Conservation (phyloP, 2,797 vertebrate genomes). For the Anabacerthia variegaticeps region DNA sequence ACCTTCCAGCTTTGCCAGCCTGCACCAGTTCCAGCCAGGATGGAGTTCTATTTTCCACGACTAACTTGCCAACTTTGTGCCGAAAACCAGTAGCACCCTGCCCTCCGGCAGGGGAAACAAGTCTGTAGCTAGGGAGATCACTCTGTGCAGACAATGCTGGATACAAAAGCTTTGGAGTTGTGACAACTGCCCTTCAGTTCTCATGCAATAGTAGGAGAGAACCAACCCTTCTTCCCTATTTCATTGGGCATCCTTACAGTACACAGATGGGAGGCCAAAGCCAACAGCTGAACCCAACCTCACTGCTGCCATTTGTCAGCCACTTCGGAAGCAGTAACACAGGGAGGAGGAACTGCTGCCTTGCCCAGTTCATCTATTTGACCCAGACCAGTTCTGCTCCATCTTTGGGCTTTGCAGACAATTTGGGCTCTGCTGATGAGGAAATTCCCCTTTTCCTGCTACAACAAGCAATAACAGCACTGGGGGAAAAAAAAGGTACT, state of each 20-base stretch:
- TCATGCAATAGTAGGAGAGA: slow-evolving; percentile 19
- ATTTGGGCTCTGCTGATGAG: not conserved
- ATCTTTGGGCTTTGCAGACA: not conserved
- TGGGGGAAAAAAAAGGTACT: not conserved
- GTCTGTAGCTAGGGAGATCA: slow-evolving; percentile 53
- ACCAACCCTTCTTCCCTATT: not conserved
- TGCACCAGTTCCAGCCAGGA: slow-evolving; percentile 49
- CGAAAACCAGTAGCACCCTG: slow-evolving; percentile 55
- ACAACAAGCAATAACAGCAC: not conserved
- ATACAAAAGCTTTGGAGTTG: slow-evolving; percentile 39
- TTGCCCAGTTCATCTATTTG: not conserved
- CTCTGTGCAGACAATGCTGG: slow-evolving; percentile 44
- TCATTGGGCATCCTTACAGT: not conserved
- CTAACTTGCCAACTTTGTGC: slow-evolving; percentile 31
- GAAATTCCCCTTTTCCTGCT: not conserved
- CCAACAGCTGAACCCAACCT: slow-evolving; percentile 27
- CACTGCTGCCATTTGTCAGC: slow-evolving; percentile 18
- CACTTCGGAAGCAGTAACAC: not conserved
- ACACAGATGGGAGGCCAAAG: slow-evolving; percentile 17
- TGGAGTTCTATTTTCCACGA: slow-evolving; percentile 43
- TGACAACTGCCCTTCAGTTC: slow-evolving; percentile 59
- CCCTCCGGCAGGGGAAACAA: slow-evolving; percentile 51
- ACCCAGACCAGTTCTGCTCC: not conserved
- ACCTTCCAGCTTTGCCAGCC: slow-evolving; percentile 19
- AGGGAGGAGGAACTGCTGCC: not conserved